Evolutionary conservation across 2,113 vertebrate species (phyloP).

Genomic region (Seriola rivoliana): DNA sequence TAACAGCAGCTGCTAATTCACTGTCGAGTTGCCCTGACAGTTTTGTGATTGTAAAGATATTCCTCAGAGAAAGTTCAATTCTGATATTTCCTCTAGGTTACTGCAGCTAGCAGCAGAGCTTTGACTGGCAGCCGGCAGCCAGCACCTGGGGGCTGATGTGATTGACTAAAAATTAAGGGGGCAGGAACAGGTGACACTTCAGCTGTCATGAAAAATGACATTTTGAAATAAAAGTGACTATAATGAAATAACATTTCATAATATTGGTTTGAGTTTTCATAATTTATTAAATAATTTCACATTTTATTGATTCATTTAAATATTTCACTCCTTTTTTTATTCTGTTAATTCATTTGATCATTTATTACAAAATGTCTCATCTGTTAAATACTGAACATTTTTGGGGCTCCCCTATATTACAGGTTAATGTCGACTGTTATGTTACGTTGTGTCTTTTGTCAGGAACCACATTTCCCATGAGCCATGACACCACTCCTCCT

Average conservation of each 20-base stretch:
- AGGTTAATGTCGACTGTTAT: too few species aligned
- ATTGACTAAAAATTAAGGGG: background rate
- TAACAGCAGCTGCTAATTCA: too few species aligned
- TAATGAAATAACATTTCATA: background rate
- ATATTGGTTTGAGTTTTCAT: background rate
- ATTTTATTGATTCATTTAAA: too few species aligned
- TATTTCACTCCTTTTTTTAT: too few species aligned
- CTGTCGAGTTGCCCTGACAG: too few species aligned
- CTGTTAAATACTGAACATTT: too few species aligned
- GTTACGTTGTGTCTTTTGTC: background rate
- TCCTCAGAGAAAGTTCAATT: too few species aligned
- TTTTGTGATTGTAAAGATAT: too few species aligned
- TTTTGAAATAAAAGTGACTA: background rate
- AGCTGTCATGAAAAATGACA: background rate
- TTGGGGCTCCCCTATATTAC: too few species aligned
- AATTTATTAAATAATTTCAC: background rate
- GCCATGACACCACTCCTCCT: background rate
- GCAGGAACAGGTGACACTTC: background rate
- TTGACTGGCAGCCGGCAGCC: background rate
- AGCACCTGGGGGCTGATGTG: background rate
- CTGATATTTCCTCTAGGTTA: too few species aligned
- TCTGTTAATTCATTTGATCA: too few species aligned
- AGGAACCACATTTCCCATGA: constrained; percentile 31
- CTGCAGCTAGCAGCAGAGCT: too few species aligned
- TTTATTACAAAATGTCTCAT: background rate